phyloP scores from a whole-genome alignment of 2,888 invertebrate species.

The Beris morrisii region DNA sequence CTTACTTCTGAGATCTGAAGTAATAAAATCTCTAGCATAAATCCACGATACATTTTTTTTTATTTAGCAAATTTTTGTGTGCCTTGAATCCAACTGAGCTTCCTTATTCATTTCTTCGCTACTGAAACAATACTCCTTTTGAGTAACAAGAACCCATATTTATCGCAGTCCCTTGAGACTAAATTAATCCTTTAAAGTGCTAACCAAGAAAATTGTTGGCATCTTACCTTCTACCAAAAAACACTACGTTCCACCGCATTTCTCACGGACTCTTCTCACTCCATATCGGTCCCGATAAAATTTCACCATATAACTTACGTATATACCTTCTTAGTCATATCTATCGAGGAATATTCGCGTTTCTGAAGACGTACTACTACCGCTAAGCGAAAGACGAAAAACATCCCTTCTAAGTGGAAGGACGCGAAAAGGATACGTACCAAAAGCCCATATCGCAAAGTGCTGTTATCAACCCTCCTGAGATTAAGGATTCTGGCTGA shows the following conservation, averaged over 20 bases:
- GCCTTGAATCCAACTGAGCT: no score
- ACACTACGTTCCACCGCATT: conserved; percentile 11
- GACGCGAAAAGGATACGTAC: background rate
- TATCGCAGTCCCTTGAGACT: conserved; percentile 34
- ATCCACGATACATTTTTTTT: no score
- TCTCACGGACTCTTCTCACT: conserved; percentile 21
- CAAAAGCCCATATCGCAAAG: background rate
- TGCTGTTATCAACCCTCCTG: conserved; percentile 29
- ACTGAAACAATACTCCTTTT: no score
- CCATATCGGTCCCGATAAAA: conserved; percentile 29
- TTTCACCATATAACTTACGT: conserved; percentile 31
- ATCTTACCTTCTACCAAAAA: conserved; percentile 22
- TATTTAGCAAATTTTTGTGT: no score
- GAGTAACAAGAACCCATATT: conserved; percentile 16
- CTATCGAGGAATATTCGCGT: conserved; percentile 27
- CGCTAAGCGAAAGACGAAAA: background rate
- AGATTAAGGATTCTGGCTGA: conserved; percentile 38
- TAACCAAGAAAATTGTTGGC: conserved; percentile 31
- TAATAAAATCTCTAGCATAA: no score
- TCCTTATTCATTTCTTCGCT: no score
- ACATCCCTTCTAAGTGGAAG: background rate
- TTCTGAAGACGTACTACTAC: conserved; percentile 19
- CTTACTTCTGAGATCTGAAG: no score
- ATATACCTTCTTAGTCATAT: conserved; percentile 28
- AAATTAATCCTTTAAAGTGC: conserved; percentile 40